phyloP scores from a whole-genome alignment of 2,113 vertebrate genomes.

The Peromyscus polionotus region DNA sequence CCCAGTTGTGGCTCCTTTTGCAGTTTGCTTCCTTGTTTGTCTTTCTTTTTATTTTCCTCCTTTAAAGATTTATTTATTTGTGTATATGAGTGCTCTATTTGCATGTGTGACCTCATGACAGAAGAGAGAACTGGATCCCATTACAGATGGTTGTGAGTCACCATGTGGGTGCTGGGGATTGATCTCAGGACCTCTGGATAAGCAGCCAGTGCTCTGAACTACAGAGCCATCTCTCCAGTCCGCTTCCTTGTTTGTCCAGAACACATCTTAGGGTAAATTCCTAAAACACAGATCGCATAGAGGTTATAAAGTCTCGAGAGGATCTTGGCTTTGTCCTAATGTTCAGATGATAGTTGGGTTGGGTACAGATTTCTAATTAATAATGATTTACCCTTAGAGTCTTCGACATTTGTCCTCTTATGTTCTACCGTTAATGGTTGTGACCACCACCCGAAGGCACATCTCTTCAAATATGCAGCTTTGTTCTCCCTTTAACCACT shows the following conservation, averaged over 20 bases:
- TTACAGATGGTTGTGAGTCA: not conserved
- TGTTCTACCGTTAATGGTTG: not conserved
- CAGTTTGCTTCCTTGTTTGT: not conserved
- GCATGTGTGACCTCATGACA: not conserved
- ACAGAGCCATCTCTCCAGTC: not conserved
- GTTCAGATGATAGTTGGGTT: slow-evolving; percentile 14
- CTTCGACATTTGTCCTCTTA: not conserved
- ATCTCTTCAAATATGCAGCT: not conserved
- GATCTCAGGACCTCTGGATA: not conserved
- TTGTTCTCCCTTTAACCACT: slow-evolving; percentile 2
- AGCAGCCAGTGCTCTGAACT: not conserved
- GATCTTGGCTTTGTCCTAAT: not conserved
- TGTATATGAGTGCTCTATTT: not conserved
- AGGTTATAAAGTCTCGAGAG: not conserved
- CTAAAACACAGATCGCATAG: not conserved
- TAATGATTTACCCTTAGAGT: not conserved
- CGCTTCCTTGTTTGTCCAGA: not conserved
- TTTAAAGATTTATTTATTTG: not conserved
- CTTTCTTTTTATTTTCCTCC: not conserved
- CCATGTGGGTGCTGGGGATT: not conserved
- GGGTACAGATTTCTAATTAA: not conserved
- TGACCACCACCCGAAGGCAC: not conserved
- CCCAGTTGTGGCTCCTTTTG: not conserved
- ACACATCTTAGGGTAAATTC: not conserved
- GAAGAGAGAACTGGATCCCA: not conserved